Percentiles rank a stretch among this genome's conserved stretches.
phyloP scores from a whole-genome alignment of 2,888 invertebrate genomes.

The Ecliptopera silaceata region DNA sequence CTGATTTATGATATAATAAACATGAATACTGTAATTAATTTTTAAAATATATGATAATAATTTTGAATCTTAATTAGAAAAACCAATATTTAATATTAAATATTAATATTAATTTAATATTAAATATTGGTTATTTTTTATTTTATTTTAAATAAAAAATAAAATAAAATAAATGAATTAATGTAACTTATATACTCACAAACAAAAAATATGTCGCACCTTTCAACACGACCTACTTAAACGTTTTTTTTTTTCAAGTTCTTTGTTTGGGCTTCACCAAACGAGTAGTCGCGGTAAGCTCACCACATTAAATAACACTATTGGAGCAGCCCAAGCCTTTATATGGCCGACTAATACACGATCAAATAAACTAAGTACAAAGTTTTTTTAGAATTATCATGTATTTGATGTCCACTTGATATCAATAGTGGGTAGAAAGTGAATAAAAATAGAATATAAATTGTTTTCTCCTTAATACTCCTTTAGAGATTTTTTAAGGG shows the following conservation, averaged over 20 bases:
- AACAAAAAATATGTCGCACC: slow-evolving; percentile 7
- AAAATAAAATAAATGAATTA: not conserved
- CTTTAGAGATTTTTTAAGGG: too few species aligned
- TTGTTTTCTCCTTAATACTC: too few species aligned
- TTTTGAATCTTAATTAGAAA: too few species aligned
- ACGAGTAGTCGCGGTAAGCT: slow-evolving; percentile 49
- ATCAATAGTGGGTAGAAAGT: too few species aligned
- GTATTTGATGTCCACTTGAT: not conserved
- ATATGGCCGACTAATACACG: slow-evolving; percentile 54
- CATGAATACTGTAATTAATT: too few species aligned
- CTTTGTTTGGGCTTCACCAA: slow-evolving; percentile 8
- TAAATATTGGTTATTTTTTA: too few species aligned
- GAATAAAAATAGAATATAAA: too few species aligned
- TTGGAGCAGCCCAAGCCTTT: slow-evolving; percentile 59
- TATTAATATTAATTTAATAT: too few species aligned
- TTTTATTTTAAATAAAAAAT: too few species aligned
- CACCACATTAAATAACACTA: slow-evolving; percentile 57
- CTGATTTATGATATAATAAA: too few species aligned
- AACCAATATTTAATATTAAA: too few species aligned
- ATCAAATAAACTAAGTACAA: slow-evolving; percentile 3
- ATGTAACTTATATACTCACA: slow-evolving; percentile 15
- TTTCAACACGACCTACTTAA: not conserved
- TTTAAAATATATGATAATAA: too few species aligned
- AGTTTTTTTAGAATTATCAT: not conserved
- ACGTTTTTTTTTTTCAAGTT: not conserved